phyloP scores from a whole-genome alignment of 2,113 vertebrate genomes.

The Colistium nudipinnis region DNA sequence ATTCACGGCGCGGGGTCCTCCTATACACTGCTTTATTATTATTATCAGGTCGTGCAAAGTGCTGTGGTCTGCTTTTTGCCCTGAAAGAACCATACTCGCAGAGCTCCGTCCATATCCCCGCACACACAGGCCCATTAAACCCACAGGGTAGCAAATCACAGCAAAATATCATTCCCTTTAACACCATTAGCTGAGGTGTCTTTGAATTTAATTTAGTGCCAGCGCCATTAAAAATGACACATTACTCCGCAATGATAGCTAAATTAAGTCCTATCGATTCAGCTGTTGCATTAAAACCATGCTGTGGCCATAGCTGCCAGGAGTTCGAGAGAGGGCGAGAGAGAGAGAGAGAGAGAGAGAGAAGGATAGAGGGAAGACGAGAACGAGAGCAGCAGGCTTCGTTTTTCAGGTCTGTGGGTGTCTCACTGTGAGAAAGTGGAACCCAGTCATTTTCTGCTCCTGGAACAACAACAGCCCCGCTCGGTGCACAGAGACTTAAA shows the following conservation, averaged over 20 bases:
- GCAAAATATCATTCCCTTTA: constrained; percentile 75
- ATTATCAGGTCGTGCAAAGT: constrained; percentile 48
- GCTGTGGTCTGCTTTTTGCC: constrained; percentile 50
- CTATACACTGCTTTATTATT: constrained; percentile 37
- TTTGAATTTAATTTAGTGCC: constrained; percentile 82
- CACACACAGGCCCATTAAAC: constrained; percentile 65
- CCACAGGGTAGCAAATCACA: constrained; percentile 70
- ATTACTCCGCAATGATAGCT: constrained; percentile 80
- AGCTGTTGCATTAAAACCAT: constrained; percentile 77
- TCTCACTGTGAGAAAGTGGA: constrained; percentile 79
- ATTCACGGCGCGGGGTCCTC: constrained; percentile 4
- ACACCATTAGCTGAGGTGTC: constrained; percentile 78
- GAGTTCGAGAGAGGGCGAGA: constrained; percentile 38
- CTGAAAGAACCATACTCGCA: constrained; percentile 59
- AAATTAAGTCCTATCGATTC: constrained; percentile 82
- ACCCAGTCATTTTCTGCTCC: constrained; percentile 75
- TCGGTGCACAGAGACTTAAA: constrained; percentile 73
- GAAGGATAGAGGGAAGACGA: constrained; percentile 59
- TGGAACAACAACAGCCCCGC: constrained; percentile 70
- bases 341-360: constrained; percentile 37
- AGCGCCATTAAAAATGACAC: constrained; percentile 81
- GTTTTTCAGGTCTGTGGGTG: constrained; percentile 74
- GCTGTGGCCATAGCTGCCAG: constrained; percentile 65
- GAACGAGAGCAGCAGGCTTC: constrained; percentile 40
- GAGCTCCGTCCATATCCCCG: constrained; percentile 50